Evolutionary conservation across 2,113 vertebrate genomes (phyloP).

Genomic region (Cyanocitta stelleri): DNA sequence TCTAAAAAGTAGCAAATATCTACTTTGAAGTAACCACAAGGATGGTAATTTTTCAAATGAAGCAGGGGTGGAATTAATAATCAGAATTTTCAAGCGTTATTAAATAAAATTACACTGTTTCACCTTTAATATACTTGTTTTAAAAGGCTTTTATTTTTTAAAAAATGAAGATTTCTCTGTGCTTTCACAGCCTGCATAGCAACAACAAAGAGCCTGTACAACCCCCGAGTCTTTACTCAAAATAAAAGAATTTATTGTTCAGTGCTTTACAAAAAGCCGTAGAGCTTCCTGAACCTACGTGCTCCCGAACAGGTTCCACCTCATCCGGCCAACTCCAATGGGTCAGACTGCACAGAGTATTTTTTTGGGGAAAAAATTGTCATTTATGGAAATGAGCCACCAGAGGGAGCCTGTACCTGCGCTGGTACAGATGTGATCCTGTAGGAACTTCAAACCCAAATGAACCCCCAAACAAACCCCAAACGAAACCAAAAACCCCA

Average conservation of each 20-base stretch:
- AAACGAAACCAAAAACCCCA: not conserved
- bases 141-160: not conserved
- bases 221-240: rapidly evolving
- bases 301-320: not conserved
- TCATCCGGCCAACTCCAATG: not conserved
- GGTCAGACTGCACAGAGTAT: rapidly evolving
- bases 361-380: rapidly evolving
- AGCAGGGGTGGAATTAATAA: not conserved
- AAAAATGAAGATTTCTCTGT: not conserved
- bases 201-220: not conserved
- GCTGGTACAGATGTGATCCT: not conserved
- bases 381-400: not conserved
- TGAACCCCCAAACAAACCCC: not conserved
- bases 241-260: not conserved
- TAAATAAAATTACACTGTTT: not conserved
- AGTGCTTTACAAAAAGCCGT: not conserved
- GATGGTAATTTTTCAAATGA: not conserved
- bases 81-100: rapidly evolving
- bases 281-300: not conserved
- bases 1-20: not conserved
- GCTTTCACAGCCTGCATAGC: not conserved
- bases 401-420: constrained; percentile 22
- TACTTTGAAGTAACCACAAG: not conserved
- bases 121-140: not conserved
- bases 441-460: rapidly evolving